A percentile compares a stretch with the other conserved stretches of the same genome.
Evolutionary conservation across 2,888 invertebrate genomes (phyloP).

Genomic region (Temnothorax ravouxi): DNA sequence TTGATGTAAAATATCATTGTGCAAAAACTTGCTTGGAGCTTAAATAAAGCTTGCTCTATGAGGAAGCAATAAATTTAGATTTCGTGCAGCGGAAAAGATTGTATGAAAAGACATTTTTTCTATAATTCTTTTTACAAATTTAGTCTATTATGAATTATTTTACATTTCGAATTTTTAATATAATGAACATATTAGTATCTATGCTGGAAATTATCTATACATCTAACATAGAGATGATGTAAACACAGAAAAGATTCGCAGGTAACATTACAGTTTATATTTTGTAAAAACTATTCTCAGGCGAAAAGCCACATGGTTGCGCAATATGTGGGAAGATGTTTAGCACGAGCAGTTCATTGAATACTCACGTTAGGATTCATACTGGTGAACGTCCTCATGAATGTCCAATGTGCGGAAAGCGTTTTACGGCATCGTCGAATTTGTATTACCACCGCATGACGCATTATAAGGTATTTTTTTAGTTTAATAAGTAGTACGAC

Average conservation of each 20-base stretch:
- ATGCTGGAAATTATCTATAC: neutral
- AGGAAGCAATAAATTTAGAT: neutral
- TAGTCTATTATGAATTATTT: neutral
- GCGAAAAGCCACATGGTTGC: conserved; percentile 92
- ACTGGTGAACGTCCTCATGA: conserved; percentile 92
- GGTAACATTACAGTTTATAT: neutral
- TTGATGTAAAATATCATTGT: no score
- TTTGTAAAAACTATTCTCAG: conserved; percentile 84
- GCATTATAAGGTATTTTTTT: conserved; percentile 89
- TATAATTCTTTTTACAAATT: neutral
- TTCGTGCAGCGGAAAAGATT: neutral
- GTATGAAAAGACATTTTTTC: no score
- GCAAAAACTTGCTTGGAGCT: no score
- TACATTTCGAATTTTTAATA: neutral
- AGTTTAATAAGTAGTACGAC: no score
- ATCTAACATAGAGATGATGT: neutral
- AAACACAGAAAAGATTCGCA: neutral
- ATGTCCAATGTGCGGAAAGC: conserved; percentile 91
- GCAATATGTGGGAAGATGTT: conserved; percentile 91
- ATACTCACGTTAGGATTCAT: conserved; percentile 92
- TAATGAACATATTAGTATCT: neutral
- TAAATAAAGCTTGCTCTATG: no score
- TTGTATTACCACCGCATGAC: conserved; percentile 93
- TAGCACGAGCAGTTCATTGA: conserved; percentile 91
- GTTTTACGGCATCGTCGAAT: conserved; percentile 92